Evolutionary conservation across 2,888 invertebrate genomes (phyloP), one percentile per base, ranked within the genome.

Genomic region (Trachelus stipa): DNA sequence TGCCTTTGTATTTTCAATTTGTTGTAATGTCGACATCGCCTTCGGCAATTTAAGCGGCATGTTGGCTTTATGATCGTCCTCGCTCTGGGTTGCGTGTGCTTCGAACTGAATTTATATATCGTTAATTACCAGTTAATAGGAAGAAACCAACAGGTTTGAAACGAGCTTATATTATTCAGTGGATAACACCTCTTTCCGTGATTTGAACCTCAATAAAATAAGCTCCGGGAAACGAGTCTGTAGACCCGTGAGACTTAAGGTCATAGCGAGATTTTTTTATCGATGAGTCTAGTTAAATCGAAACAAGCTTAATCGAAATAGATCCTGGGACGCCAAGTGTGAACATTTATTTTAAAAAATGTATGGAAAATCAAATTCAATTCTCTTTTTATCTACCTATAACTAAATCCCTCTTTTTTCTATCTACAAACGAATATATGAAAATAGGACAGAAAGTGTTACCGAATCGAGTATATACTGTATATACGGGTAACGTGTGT

Each of bases 1-100:
- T 87, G 87, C 85, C 82, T 88, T 87, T 85, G 85, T 87, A 84
- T 85, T 87, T 88, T 87, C 87, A 88, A 88, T 88, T 87, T 88
- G 81, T 82, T 83, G 85, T 87, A 87, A 86, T 85, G 85, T 82
- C 83, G 81, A 34, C 71, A 76, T 73, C 79, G 81, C 81, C 78
- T 81, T 74, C 82, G 79, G 84, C 81, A 83, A 83, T 85, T 85
- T 83, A 77, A 77, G 79, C 76, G 73, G 77, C 68, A 76, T 81
- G 69, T 75, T 74, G 77, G 30, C 69, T 76, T 81, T 78, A 78
- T 69, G 78, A 80, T 77, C 71, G 71, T 71, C 71, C 33, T 71
- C 23, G 56, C 56, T 23, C 23, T 2, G 71, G 30, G 33, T 34
- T 34, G 71, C 71, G 34, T 23, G 71, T 9, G 71, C 12, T 33